A percentile compares a stretch with the other conserved stretches of the same genome.
These are phyloP conservation scores for Agelas oroides DNA, from an alignment of 37 sponge, comb jelly and placozoan genomes.

Conservation along the genomic window DNA sequence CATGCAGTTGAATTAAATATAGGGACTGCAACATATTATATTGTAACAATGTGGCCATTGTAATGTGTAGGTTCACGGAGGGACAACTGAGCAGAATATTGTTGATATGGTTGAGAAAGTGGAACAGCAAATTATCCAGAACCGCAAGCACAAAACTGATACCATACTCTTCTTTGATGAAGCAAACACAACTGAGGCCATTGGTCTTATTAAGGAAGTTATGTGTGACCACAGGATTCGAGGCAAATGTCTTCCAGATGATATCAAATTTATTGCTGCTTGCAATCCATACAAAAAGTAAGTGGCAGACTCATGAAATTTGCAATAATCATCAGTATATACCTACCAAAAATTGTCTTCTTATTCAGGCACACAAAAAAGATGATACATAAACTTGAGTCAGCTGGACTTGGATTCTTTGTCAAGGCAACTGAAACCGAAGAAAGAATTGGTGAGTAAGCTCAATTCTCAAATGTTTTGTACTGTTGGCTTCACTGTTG, in stretches of 20 bases:
- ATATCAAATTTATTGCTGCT: slow-evolving; percentile 92
- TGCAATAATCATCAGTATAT: too few relatives aligned
- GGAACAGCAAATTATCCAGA: slow-evolving; percentile 42
- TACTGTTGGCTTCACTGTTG: too few relatives aligned
- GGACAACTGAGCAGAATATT: slow-evolving; percentile 69
- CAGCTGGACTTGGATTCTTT: slow-evolving; percentile 52
- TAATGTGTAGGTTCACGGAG: slow-evolving; percentile 71
- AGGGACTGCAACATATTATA: too few relatives aligned
- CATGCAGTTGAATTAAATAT: too few relatives aligned
- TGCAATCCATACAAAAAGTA: slow-evolving; percentile 89
- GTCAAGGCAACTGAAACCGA: slow-evolving; percentile 29
- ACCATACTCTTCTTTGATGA: slow-evolving; percentile 97
- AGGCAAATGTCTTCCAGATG: slow-evolving; percentile 55
- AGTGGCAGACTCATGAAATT: not conserved
- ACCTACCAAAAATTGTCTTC: not conserved
- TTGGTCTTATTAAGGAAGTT: slow-evolving; percentile 87
- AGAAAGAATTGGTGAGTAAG: slow-evolving; percentile 14
- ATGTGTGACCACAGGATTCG: slow-evolving; percentile 89
- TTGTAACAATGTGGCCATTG: not conserved
- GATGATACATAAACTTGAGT: slow-evolving; percentile 42
- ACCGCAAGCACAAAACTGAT: slow-evolving; percentile 33
- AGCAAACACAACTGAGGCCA: slow-evolving; percentile 91
- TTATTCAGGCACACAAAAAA: slow-evolving; percentile 27
- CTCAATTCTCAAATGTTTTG: too few relatives aligned
- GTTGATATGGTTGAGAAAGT: slow-evolving; percentile 38